Evolutionary conservation across 30 jellyfish, hydroid and myxozoan species (phyloP), one percentile per base, ranked within the genome.

Genomic region (Hydra vulgaris): DNA sequence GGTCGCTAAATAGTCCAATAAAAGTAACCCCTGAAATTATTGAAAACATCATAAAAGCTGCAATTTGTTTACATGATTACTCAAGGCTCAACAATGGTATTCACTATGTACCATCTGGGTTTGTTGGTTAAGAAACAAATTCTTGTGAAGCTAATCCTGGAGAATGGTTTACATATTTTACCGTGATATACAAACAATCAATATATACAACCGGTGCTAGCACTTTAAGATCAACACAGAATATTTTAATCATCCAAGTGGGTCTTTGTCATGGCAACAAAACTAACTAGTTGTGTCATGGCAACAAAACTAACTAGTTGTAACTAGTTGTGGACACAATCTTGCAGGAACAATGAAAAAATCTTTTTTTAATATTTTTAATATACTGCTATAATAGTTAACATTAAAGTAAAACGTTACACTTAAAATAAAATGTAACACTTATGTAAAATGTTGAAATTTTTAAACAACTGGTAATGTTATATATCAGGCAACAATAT

Each of bases 1-100:
- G 69, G 81, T 88, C 0, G 95, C 95, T 22, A 54, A 84, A 17
- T 85, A 16, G 87, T 26, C 91, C 95, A 27, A 80, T 86, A 72
- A 20, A 40, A 18, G 90, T 86, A 26, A 53, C 26, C 18, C 71
- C 74, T 17, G 74, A n/a, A 73, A 80, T 71, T 26, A 87, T 86
- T 74, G 95, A 79, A 7, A 19, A 40, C 68, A 80, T 80, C 25
- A 52, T 81, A 21, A 79, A 86, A 82, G 91, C 95, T 17, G 55
- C 82, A 21, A 22, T 79, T 23, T 66, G 95, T 66, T 83, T 86
- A n/a, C 90, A 86, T 81, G 79, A 86, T 71, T 86, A 80, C 67
- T 70, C 79, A 54, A 24, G 79, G 21, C 90, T 80, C 17, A 79
- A 89, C 26, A 86, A 80, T 18, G 80, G 75, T 74, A 89, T 89